Base-by-base conservation (phyloP, 2,888 invertebrate genomes). In the Ametastegia equiseti region DNA sequence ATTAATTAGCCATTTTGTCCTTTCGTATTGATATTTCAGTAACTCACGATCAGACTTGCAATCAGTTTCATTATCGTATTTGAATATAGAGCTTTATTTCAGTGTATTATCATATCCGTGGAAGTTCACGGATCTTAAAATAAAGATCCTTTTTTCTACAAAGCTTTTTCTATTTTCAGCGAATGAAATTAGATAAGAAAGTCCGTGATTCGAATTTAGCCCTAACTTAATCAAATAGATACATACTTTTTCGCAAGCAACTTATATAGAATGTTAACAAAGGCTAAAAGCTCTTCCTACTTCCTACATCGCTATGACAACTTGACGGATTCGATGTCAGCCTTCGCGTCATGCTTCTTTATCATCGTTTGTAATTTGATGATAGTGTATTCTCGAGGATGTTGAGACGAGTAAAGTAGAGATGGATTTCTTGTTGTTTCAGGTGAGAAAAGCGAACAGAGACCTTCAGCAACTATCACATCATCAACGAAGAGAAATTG, bases 391-490 rank as follows among this genome's bases (percentile, higher is more conserved):
- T 67, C 39, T 54, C 1, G n/a, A 36, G 36, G 19, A 67, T 67
- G n/a, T 67, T n/a, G 39, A 67, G 19, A 39, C 19, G 27, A 67
- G 33, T 67, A 39, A 67, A 67, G 65, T 67, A 39, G 39, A 67
- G 65, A 67, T 67, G 19, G 39, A 67, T 67, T 67, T 67, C 65
- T 36, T 67, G 65, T 67, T 67, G 65, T 67, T 67, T 67, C 93
- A 95, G 93, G 98, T 98, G 84, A 94, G 97, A 84, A 95, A 96
- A 86, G 98, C 98, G 47, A 97, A 97, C 92, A 94, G 95, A 63
- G 98, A 98, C 90, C 95, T 98, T 6, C 97, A 97, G 88, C 95
- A 97, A 0, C 94, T 98, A 80, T 98, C 98, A 77, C 95, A 98
- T 77, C 95, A 97, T 77, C 98, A 98, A 92, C 95, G 97, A 85